Conservation (phyloP, 2,113 vertebrate genomes). For the Engystomops pustulosus region DNA sequence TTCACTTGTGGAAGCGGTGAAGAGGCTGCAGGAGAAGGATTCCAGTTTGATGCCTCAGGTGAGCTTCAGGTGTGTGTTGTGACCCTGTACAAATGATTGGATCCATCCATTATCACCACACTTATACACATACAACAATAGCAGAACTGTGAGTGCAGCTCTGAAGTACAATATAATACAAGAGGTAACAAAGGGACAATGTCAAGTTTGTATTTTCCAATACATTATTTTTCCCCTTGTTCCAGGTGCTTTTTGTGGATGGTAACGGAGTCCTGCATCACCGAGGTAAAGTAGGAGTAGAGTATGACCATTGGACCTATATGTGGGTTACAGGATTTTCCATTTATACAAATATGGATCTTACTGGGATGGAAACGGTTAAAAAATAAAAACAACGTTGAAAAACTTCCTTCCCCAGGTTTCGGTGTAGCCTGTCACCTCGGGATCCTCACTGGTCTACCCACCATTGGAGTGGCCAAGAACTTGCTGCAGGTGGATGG, state of each 20-base stretch:
- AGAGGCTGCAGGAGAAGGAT: constrained; percentile 70
- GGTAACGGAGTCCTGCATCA: constrained; percentile 94
- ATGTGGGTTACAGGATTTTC: too few species aligned
- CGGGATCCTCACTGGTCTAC: constrained; percentile 84
- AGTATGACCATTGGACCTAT: neutral
- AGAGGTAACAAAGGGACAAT: too few species aligned
- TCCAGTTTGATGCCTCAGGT: constrained; percentile 87
- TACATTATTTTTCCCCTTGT: constrained; percentile 40
- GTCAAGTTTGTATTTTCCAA: neutral
- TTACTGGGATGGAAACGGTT: too few species aligned
- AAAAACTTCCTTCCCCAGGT: constrained; percentile 72
- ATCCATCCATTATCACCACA: neutral
- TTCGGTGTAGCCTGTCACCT: constrained; percentile 95
- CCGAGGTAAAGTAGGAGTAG: constrained; percentile 81
- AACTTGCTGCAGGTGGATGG: constrained; percentile 92
- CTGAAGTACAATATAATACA: neutral
- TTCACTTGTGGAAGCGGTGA: constrained; percentile 82
- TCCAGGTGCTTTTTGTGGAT: constrained; percentile 91
- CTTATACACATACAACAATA: neutral
- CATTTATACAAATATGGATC: too few species aligned
- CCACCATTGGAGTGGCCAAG: constrained; percentile 93
- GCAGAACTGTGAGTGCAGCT: neutral
- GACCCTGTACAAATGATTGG: neutral
- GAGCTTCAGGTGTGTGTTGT: neutral
- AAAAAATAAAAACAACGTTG: too few species aligned